Evolutionary conservation across 1,140 invertebrate species (phyloP).

Genomic region (Calycopis cecrops): DNA sequence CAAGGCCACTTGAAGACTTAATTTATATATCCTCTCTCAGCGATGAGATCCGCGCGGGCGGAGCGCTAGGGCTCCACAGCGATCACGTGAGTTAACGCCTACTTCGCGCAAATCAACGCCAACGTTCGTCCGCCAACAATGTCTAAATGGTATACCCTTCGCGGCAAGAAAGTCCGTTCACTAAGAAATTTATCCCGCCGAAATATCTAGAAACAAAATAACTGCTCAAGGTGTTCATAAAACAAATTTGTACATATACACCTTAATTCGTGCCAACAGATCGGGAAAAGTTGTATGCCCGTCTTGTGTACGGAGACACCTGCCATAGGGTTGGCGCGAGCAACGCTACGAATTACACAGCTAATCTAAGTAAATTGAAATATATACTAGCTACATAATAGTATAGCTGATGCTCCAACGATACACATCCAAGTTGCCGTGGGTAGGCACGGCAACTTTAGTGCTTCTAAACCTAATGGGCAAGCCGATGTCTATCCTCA

Average conservation of each 20-base stretch:
- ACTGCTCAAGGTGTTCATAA: slow-evolving; percentile 50
- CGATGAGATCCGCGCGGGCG: slow-evolving; percentile 42
- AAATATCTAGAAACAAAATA: slow-evolving; percentile 60
- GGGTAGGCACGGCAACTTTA: slow-evolving; percentile 46
- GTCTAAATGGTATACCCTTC: slow-evolving; percentile 68
- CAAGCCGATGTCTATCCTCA: slow-evolving; percentile 37
- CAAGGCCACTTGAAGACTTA: slow-evolving; percentile 73
- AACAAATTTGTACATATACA: slow-evolving; percentile 69
- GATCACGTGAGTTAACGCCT: too few relatives aligned
- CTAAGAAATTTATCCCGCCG: slow-evolving; percentile 58
- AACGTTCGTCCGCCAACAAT: slow-evolving; percentile 59
- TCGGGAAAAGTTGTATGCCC: slow-evolving; percentile 13
- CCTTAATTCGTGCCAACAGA: slow-evolving; percentile 34
- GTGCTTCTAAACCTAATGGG: slow-evolving; percentile 50
- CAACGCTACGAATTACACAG: slow-evolving; percentile 53
- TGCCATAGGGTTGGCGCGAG: slow-evolving; percentile 21
- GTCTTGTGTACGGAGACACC: slow-evolving; percentile 4
- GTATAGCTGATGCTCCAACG: slow-evolving; percentile 46
- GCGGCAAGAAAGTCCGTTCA: slow-evolving; percentile 59
- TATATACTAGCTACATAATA: slow-evolving; percentile 57
- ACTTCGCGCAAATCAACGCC: slow-evolving; percentile 39
- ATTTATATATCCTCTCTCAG: slow-evolving; percentile 51
- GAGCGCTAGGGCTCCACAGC: slow-evolving; percentile 22
- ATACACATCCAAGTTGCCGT: slow-evolving; percentile 40
- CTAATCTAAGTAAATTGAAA: slow-evolving; percentile 67